Conservation (phyloP, 2,113 vertebrate genomes). For the Microtus ochrogaster region DNA sequence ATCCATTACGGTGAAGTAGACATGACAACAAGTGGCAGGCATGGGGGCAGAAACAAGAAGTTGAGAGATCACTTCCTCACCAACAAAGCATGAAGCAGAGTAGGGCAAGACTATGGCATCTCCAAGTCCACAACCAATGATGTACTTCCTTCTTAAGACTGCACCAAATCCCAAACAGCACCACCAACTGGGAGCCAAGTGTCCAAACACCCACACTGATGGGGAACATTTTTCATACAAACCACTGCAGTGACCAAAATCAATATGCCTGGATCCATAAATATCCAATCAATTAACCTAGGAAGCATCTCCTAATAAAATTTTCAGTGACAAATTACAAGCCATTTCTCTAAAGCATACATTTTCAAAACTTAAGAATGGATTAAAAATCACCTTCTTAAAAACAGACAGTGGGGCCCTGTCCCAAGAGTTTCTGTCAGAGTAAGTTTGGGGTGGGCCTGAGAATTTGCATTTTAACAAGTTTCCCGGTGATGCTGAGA, state of each 20-base stretch:
- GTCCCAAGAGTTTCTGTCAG: conserved; percentile 17
- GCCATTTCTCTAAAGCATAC: neutral
- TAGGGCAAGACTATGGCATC: no score
- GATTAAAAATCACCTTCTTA: neutral
- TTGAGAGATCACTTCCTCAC: no score
- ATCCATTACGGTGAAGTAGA: no score
- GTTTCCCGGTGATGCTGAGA: neutral
- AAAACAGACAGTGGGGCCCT: neutral
- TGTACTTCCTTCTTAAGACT: no score
- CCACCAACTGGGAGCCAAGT: neutral
- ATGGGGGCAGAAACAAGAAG: no score
- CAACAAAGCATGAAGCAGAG: no score
- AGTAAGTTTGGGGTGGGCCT: neutral
- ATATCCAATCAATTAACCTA: neutral
- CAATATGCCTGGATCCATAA: neutral
- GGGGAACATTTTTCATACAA: neutral
- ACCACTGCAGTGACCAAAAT: neutral
- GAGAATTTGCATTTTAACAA: conserved; percentile 64
- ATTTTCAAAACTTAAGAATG: neutral
- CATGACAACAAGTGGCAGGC: no score
- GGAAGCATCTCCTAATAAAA: neutral
- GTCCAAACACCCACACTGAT: neutral
- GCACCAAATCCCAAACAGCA: no score
- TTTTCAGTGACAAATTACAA: neutral
- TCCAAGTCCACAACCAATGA: no score